These are phyloP conservation scores for Leptopilina boulardi DNA, from an alignment of 1,140 invertebrate genomes.

Conservation along the genomic window DNA sequence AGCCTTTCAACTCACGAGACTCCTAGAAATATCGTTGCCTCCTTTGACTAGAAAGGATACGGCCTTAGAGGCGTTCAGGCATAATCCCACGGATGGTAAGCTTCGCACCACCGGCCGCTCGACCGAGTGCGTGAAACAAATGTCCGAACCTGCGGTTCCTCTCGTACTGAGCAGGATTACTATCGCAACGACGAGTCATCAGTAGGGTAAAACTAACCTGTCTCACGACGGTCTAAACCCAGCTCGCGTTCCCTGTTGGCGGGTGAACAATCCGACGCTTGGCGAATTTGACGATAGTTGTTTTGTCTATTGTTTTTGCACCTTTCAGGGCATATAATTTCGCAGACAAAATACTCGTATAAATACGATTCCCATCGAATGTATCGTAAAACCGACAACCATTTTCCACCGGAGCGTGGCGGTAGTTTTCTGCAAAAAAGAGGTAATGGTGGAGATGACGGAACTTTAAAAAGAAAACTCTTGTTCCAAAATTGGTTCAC, in stretches of 20 bases:
- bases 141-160: constrained; percentile 89
- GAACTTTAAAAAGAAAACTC: too few relatives aligned
- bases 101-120: constrained; percentile 81
- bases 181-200: constrained; percentile 77
- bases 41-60: constrained; percentile 80
- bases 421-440: too few relatives aligned
- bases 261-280: constrained; percentile 71
- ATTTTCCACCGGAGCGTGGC: too few relatives aligned
- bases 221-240: constrained; percentile 89
- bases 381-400: too few relatives aligned
- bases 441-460: too few relatives aligned
- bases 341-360: too few relatives aligned
- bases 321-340: too few relatives aligned
- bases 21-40: too few relatives aligned
- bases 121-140: constrained; percentile 81
- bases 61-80: constrained; percentile 90
- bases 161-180: constrained; percentile 83
- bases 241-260: constrained; percentile 78
- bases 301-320: too few relatives aligned
- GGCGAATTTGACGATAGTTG: constrained; percentile 63
- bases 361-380: too few relatives aligned
- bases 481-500: too few relatives aligned
- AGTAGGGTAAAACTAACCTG: constrained; percentile 84
- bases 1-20: too few relatives aligned
- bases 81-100: constrained; percentile 89